Conservation (phyloP, 1,140 invertebrate species). For the Eurosta solidaginis region DNA sequence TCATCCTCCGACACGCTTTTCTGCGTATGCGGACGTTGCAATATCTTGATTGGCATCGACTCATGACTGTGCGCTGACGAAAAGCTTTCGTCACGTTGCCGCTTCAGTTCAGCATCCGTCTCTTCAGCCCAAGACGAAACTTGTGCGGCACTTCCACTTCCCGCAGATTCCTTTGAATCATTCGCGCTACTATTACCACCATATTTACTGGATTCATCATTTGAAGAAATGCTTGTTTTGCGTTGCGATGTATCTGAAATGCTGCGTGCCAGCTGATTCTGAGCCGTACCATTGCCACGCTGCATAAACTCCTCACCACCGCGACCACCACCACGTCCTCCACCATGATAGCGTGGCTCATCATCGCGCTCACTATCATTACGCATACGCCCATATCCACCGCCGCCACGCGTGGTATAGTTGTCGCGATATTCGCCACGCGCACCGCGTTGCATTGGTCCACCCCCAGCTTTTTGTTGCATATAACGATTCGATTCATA, state of each 20-base stretch:
- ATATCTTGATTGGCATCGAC: constrained; percentile 55
- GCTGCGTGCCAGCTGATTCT: constrained; percentile 49
- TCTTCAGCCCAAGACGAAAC: constrained; percentile 56
- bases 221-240: constrained; percentile 56
- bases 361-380: constrained; percentile 53
- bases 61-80: constrained; percentile 56
- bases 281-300: constrained; percentile 36
- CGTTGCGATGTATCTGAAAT: constrained; percentile 58
- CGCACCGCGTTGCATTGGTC: constrained; percentile 23
- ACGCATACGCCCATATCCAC: constrained; percentile 50
- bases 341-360: constrained; percentile 36
- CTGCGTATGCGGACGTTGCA: constrained; percentile 52
- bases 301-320: constrained; percentile 44
- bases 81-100: constrained; percentile 53
- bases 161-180: constrained; percentile 33
- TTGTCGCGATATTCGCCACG: constrained; percentile 48
- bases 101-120: constrained; percentile 54
- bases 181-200: constrained; percentile 2
- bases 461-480: constrained; percentile 41
- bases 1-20: constrained; percentile 54
- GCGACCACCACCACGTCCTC: constrained; percentile 37
- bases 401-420: constrained; percentile 39
- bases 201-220: constrained; percentile 43
- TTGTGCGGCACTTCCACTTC: constrained; percentile 15
- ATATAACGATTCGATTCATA: constrained; percentile 51